These are phyloP conservation scores for Strix aluco DNA, from an alignment of 2,113 vertebrate species.

Conservation along the genomic window DNA sequence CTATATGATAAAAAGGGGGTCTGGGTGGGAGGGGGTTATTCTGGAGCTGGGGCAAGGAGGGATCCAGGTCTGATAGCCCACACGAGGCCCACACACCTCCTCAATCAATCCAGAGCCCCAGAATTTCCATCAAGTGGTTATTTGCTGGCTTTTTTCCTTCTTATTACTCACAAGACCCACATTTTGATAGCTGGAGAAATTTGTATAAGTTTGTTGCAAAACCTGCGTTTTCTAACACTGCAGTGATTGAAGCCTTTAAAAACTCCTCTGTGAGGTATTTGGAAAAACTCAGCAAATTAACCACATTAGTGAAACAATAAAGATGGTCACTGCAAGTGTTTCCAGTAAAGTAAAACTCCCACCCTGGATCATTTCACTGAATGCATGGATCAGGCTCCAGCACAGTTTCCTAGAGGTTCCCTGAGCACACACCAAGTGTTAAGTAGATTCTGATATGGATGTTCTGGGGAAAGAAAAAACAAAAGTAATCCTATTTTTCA, in stretches of 20 bases:
- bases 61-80: conserved; percentile 45
- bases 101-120: conserved; percentile 26
- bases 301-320: background rate
- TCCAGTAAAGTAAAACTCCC: background rate
- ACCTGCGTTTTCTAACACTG: background rate
- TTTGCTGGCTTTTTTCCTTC: conserved; percentile 59
- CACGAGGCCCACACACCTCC: background rate
- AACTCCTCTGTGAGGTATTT: conserved; percentile 30
- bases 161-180: conserved; percentile 34
- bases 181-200: conserved; percentile 27
- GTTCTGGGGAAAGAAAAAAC: conserved; percentile 4
- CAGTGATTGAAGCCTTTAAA: background rate
- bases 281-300: conserved; percentile 6
- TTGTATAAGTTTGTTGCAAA: background rate
- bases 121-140: conserved; percentile 40
- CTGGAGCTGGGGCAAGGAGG: background rate
- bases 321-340: conserved; percentile 3
- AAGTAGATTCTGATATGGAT: conserved; percentile 22
- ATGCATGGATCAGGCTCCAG: background rate
- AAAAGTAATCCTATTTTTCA: background rate
- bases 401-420: background rate
- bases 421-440: background rate
- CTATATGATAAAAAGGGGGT: conserved; percentile 47
- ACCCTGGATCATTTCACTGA: background rate
- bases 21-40: conserved; percentile 35